Base-by-base conservation (phyloP, 37 sponge, comb jelly and placozoan species). In the Halichondria panicea region DNA sequence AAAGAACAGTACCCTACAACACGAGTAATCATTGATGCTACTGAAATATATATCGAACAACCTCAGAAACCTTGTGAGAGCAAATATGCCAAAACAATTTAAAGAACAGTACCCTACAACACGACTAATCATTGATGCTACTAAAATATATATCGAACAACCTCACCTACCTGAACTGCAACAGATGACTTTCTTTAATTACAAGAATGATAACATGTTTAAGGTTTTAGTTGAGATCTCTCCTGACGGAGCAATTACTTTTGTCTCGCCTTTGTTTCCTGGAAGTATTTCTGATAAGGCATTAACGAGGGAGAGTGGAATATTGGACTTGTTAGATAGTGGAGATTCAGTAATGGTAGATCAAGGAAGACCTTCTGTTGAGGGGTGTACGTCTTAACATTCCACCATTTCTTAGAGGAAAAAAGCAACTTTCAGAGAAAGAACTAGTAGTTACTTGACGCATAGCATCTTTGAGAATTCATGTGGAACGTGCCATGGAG, bases 331-430 rank as follows among this genome's bases (percentile, higher is more conserved):
- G 12, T 41, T 85, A 13, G 61, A 87, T 55, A 13, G 13, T 40
- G 81, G 88, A 48, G 88, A 80, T 44, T 45, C 57, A 34, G 45
- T 87, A 7, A 87, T 87, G 88, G 88, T 81, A 19, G 88, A 80
- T 53, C 50, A 72, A 34, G 77, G 88, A 13, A n/a, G n/a, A n/a
- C n/a, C n/a, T n/a, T n/a, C n/a, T n/a, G 71, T 85, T n/a, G 38
- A 65, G 70, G 22, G 65, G 65, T 36, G 39, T 64, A 8, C 6
- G 40, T 6, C 65, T 64, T 6, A 64, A 64, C 35, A 64, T 64
- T 21, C 65, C 65, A 8, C 65, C 65, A 9, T 58, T 58, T 22
- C 36, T 64, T 28, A 68, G 35, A 75, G 71, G 9, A 71, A 21
- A 82, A 50, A 24, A 38, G 4, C 89, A 88, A 43, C 48, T 86